Evolutionary conservation across 1,140 invertebrate genomes (phyloP), one percentile per base, ranked within the genome.

Genomic region (Leptinotarsa texana): DNA sequence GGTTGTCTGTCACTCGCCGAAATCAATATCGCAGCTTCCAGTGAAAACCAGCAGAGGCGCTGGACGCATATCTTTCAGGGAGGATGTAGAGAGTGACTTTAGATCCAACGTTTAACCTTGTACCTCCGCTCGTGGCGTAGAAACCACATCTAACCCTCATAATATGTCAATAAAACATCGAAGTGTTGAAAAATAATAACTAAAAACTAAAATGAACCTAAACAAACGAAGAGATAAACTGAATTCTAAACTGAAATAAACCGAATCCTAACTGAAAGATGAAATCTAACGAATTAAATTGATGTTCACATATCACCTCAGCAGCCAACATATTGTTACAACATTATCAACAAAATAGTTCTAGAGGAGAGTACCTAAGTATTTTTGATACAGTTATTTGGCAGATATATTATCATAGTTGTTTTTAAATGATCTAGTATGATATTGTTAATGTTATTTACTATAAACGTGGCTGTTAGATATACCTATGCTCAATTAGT

Each of bases 371-470:
- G 75, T 78, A 81, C 47, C 69, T 69, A 79, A 78, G 78, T 80
- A 82, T 82, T 82, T 82, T 82, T 82, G 80, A 82, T 82, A 82
- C 74, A 72, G 75, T 75, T 77, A 78, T 80, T 78, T 75, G 81
- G 77, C 79, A 77, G 75, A 79, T 77, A 78, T 74, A 77, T 22
- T 18, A 75, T 27, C 17, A 69, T 72, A 62, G 66, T 47, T 51
- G 73, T 68, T 62, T 72, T 72, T 78, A 78, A 69, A 74, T 57
- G 69, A 72, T 33, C 77, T 78, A 79, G 69, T 79, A 75, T 81
- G 78, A 81, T 78, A 76, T 66, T 74, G 73, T 80, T 80, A 76
- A 74, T 79, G 76, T 79, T 76, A 75, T 72, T 65, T 69, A 33
- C 72, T 76, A 75, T 77, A 69, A 77, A 81, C 63, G 66, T 75